Evolutionary conservation across 2,888 invertebrate genomes (phyloP), one percentile per base, ranked within the genome.

Genomic region (Sinodicranocentrus sp.): DNA sequence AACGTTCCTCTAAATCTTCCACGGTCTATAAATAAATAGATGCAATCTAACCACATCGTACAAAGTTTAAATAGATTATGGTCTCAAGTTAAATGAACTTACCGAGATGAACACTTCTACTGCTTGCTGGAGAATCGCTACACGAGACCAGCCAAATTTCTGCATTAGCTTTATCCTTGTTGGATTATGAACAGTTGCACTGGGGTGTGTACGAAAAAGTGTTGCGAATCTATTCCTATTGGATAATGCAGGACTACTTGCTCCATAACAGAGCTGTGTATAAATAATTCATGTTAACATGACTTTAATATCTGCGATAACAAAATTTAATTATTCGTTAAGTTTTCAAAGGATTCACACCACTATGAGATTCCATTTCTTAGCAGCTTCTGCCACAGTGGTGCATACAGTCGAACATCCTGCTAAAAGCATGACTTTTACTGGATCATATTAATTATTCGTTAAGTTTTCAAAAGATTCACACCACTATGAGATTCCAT

Each of bases 291-390:
- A 13, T 39, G 19, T 52, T 1, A 5, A 67, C 19, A n/a, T 26
- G n/a, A n/a, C n/a, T n/a, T n/a, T n/a, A n/a, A n/a, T n/a, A n/a
- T n/a, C n/a, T n/a, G n/a, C n/a, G n/a, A n/a, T n/a, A n/a, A n/a
- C n/a, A n/a, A n/a, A n/a, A n/a, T n/a, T n/a, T n/a, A n/a, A n/a
- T n/a, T n/a, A n/a, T n/a, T n/a, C n/a, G n/a, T n/a, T n/a, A n/a
- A n/a, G n/a, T n/a, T n/a, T n/a, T n/a, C n/a, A n/a, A n/a, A n/a
- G n/a, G n/a, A n/a, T n/a, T n/a, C 96, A 94, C 92, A 99, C 99
- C 92, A 99, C 99, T 91, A 99, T 96, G 86, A 99, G 94, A 92
- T 99, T 99, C 99, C 99, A 99, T 97, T 99, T 98, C 92, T 98
- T 98, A 78, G 99, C 99, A 54, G 99, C 98, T 92, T 99, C 99